phyloP scores from a whole-genome alignment of 30 jellyfish, hydroid and myxozoan genomes.

The Pelagia noctiluca region DNA sequence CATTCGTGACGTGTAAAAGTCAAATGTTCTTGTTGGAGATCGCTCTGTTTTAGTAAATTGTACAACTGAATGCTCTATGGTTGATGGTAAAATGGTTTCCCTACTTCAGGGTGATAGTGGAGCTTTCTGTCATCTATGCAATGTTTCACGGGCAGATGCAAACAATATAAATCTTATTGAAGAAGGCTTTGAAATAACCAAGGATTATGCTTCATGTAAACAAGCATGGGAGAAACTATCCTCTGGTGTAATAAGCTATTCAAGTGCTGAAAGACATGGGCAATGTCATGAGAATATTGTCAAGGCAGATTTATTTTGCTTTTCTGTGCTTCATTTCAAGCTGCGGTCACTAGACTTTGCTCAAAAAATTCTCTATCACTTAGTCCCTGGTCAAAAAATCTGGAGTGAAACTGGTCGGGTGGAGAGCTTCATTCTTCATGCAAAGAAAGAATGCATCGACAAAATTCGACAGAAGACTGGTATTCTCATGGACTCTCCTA shows the following conservation, averaged over 20 bases:
- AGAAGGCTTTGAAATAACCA: no score
- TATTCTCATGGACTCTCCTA: constrained; percentile 1
- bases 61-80: constrained; percentile 21
- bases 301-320: constrained; percentile 18
- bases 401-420: constrained; percentile 4
- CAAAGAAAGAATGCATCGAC: neutral
- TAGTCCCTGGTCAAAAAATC: constrained; percentile 7
- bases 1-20: neutral
- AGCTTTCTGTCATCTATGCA: constrained; percentile 14
- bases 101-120: constrained; percentile 44
- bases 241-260: neutral
- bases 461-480: neutral
- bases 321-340: constrained; percentile 21
- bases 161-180: no score
- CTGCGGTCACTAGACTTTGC: constrained; percentile 15
- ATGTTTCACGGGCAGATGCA: constrained; percentile 11
- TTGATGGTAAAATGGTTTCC: constrained; percentile 38
- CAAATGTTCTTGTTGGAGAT: neutral
- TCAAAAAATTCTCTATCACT: constrained; percentile 22
- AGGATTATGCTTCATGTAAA: no score
- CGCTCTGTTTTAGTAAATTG: neutral
- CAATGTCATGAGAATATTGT: constrained; percentile 36
- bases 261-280: constrained; percentile 9
- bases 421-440: neutral
- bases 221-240: neutral